Evolutionary conservation across 2,113 vertebrate genomes (phyloP).

Genomic region (Pyxicephalus adspersus): DNA sequence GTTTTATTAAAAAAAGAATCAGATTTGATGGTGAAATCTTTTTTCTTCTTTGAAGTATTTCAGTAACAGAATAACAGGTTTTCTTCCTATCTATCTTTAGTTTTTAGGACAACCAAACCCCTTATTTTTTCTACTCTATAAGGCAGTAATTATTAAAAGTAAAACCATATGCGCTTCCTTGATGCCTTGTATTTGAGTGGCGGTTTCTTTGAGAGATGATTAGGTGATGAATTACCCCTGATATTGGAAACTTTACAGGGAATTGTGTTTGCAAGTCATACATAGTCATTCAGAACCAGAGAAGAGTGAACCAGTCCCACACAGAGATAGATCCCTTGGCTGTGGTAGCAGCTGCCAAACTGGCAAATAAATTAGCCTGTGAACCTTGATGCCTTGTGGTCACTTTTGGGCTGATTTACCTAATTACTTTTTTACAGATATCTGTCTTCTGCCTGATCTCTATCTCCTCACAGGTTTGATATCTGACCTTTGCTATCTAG

Average conservation of each 20-base stretch:
- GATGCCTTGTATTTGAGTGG: constrained; percentile 35
- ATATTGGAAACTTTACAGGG: constrained; percentile 1
- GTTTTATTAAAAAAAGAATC: constrained; percentile 6
- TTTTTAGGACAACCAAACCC: not conserved
- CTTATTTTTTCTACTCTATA: constrained; percentile 4
- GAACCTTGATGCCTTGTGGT: not conserved
- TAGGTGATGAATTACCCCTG: constrained; percentile 41
- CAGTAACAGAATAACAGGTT: not conserved
- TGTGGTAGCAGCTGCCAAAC: constrained; percentile 26
- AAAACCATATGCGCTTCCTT: constrained; percentile 40
- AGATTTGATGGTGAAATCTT: not conserved
- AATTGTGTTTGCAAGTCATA: not conserved
- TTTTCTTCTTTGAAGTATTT: constrained; percentile 18
- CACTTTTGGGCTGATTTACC: not conserved
- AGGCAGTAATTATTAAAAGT: constrained; percentile 44
- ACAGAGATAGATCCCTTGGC: not conserved
- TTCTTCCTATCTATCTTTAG: not conserved
- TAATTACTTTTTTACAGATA: too few relatives aligned
- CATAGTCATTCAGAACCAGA: not conserved
- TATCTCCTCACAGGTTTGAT: too few relatives aligned
- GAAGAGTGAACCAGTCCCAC: not conserved
- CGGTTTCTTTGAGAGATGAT: constrained; percentile 35
- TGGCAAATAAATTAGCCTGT: not conserved
- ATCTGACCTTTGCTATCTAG: too few relatives aligned
- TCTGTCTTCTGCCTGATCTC: too few relatives aligned